These are phyloP conservation scores for Clarias pachynema DNA, from an alignment of 2,797 vertebrate species.

Conservation along the genomic window DNA sequence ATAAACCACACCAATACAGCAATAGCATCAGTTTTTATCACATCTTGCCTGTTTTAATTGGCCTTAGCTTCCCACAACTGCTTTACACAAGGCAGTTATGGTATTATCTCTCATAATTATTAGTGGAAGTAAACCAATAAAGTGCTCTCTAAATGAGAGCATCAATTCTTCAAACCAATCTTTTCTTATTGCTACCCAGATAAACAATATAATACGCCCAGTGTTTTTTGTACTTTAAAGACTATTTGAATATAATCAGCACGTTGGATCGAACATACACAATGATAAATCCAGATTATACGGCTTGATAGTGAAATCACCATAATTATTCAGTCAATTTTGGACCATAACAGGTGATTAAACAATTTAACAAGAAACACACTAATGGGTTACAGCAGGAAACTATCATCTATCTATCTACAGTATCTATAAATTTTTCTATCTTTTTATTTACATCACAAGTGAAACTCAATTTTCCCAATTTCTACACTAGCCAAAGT, in stretches of 20 bases:
- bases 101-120: slow-evolving; percentile 1
- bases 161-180: background rate
- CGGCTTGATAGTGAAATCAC: background rate
- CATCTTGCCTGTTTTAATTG: background rate
- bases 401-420: background rate
- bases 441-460: background rate
- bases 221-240: background rate
- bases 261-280: background rate
- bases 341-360: no score
- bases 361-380: no score
- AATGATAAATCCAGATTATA: background rate
- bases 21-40: background rate
- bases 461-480: background rate
- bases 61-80: background rate
- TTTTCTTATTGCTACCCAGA: background rate
- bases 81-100: slow-evolving; percentile 12
- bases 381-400: no score
- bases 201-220: background rate
- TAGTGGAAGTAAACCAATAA: slow-evolving; percentile 12
- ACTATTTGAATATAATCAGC: background rate
- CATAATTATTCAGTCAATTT: background rate
- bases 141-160: background rate
- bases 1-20: background rate
- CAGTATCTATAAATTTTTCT: background rate
- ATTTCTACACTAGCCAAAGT: background rate